These are phyloP conservation scores for Paratilapia polleni DNA, from an alignment of 2,113 vertebrate genomes.

Conservation along the genomic window DNA sequence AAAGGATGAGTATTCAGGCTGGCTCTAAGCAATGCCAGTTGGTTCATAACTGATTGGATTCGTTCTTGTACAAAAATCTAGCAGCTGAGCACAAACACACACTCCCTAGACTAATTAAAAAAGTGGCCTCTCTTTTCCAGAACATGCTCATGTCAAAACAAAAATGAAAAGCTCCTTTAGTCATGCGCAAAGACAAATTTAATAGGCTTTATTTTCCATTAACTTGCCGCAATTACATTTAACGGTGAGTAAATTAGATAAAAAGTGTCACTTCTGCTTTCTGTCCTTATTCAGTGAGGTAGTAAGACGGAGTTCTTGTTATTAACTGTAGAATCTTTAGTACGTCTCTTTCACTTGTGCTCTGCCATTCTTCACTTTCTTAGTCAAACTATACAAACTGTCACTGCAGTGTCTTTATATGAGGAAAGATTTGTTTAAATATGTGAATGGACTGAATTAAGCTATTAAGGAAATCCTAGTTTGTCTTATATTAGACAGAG, in stretches of 20 bases:
- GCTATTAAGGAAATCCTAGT: not conserved
- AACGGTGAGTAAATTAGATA: conserved; percentile 17
- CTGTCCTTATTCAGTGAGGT: not conserved
- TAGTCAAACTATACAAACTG: not conserved
- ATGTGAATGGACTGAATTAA: not conserved
- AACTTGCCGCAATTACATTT: conserved; percentile 18
- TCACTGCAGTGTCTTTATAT: not conserved
- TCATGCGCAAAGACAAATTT: conserved; percentile 13
- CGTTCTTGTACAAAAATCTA: conserved; percentile 9
- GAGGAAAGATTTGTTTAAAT: not conserved
- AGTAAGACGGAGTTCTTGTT: not conserved
- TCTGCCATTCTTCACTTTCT: not conserved
- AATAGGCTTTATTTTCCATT: conserved; percentile 19
- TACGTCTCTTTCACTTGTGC: not conserved
- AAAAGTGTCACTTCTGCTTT: conserved; percentile 9
- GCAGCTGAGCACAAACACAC: conserved; percentile 6
- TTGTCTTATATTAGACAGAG: not conserved
- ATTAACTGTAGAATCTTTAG: not conserved
- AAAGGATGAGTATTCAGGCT: not conserved
- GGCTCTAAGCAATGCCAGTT: not conserved
- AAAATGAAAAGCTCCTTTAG: conserved; percentile 20
- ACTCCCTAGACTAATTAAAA: conserved; percentile 28
- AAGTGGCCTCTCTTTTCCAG: conserved; percentile 28
- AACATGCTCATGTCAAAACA: conserved; percentile 14
- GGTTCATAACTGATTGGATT: conserved; percentile 32